Percentiles rank a stretch among this genome's conserved stretches.
These are phyloP conservation scores for Athene cunicularia DNA, from an alignment of 2,113 vertebrate species.

Conservation along the genomic window DNA sequence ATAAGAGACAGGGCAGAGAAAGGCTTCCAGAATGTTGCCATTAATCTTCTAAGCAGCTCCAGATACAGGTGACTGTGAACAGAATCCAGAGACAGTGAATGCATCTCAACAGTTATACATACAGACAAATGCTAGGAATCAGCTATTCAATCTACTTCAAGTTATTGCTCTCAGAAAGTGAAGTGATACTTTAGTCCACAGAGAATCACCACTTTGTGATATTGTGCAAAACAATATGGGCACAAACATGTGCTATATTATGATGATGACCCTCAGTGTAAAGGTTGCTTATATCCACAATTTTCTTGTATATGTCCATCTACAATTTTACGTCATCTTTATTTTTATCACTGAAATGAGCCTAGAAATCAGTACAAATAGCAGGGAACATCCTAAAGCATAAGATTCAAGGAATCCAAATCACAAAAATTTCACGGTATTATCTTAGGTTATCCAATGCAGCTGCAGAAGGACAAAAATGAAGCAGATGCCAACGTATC, in stretches of 20 bases:
- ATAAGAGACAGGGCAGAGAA: not conserved
- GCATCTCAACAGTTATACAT: not conserved
- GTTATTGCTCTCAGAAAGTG: not conserved
- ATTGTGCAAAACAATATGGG: not conserved
- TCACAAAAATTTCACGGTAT: not conserved
- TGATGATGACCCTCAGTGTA: not conserved
- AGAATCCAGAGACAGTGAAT: not conserved
- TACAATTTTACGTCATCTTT: not conserved
- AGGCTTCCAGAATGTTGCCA: not conserved
- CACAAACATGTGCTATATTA: not conserved
- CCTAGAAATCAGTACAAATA: not conserved
- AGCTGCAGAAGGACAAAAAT: not conserved
- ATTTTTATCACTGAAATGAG: not conserved
- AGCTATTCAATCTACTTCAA: not conserved
- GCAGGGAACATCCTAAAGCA: not conserved
- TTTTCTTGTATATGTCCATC: not conserved
- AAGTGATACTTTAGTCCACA: not conserved
- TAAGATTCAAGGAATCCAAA: not conserved
- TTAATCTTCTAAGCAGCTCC: not conserved
- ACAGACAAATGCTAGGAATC: not conserved
- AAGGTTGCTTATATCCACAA: not conserved
- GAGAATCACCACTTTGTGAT: not conserved
- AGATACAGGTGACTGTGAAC: fast-evolving
- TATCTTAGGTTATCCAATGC: not conserved
- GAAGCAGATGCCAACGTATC: not conserved